A percentile compares a stretch with the other conserved stretches of the same genome.
phyloP scores from a whole-genome alignment of 2,797 vertebrate species.

The Galagoides demidoff region DNA sequence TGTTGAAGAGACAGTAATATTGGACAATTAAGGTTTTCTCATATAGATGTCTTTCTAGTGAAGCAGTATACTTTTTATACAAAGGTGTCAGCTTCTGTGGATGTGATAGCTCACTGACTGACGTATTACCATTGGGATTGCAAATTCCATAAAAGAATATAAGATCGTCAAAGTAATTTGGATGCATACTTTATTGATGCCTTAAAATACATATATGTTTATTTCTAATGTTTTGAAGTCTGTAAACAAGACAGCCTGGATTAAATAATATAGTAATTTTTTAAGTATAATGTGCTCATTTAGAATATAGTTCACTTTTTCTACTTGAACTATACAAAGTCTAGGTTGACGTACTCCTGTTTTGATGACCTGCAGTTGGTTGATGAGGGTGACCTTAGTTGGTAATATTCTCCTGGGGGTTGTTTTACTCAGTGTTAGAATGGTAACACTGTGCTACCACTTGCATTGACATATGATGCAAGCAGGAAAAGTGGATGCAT shows the following conservation, averaged over 20 bases:
- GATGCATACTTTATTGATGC: slow-evolving; percentile 73
- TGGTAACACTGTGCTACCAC: slow-evolving; percentile 48
- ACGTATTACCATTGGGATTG: slow-evolving; percentile 53
- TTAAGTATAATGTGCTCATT: slow-evolving; percentile 76
- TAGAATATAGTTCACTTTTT: slow-evolving; percentile 35
- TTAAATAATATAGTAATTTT: slow-evolving; percentile 70
- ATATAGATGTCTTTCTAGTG: background rate
- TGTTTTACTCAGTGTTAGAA: slow-evolving; percentile 74
- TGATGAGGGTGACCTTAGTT: slow-evolving; percentile 30
- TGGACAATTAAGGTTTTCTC: slow-evolving; percentile 65
- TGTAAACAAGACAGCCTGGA: slow-evolving; percentile 67
- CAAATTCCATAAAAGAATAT: slow-evolving; percentile 33
- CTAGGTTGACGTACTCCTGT: background rate
- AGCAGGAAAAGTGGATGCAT: background rate
- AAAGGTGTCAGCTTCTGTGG: slow-evolving; percentile 30
- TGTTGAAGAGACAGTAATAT: background rate
- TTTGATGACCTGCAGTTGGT: background rate
- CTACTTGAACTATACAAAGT: background rate
- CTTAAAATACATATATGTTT: slow-evolving; percentile 45
- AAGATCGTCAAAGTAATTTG: slow-evolving; percentile 56
- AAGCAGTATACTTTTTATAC: background rate
- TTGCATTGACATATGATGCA: background rate
- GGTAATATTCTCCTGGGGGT: slow-evolving; percentile 68
- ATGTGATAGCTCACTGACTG: slow-evolving; percentile 53
- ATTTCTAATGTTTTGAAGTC: slow-evolving; percentile 70